Base-by-base conservation (phyloP, 2,888 invertebrate species). In the Erebia epiphron region DNA sequence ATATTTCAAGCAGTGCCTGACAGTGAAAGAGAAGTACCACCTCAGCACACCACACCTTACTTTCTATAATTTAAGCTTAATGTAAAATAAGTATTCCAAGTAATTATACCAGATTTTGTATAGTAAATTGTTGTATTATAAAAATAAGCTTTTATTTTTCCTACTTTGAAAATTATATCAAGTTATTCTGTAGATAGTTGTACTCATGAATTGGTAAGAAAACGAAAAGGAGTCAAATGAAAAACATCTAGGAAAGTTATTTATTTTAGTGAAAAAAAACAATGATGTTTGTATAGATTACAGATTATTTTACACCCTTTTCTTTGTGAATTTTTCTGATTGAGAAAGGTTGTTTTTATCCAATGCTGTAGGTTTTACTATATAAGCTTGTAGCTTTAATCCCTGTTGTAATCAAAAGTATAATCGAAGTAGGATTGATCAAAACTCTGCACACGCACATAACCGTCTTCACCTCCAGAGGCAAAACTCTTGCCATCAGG, bases 381-480 rank as follows among this genome's bases (percentile, higher is more conserved):
- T 63, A 70, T 13, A n/a, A 56, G 50, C 7, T 21, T 62, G 52
- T 66, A 16, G 11, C 62, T 77, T 86, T 82, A 94, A 79, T 94
- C 94, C 78, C 94, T 90, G 80, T 93, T 93, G 80, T 96, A 98
- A 93, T 99, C 99, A 89, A 98, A 98, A 80, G 97, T 96, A 89
- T 98, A 98, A 85, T 99, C 99, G 90, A 97, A 98, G 93, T 99
- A 99, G 62, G 98, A 97, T 82, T 96, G 96, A 94, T 99, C 99
- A 86, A 99, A 99, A 83, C 96, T 96, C 91, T 99, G 99, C 70
- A 99, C 96, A 82, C 99, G 95, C 62, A 99, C 97, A 86, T 98
- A 99, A 94, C 99, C 99, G 90, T 99, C 99, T 93, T 99, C 99
- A 85, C 99, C 99, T 35, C 99, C 99, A 67, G 98, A 98, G 71